Conservation (phyloP, 1,140 invertebrate species). For the Lethrus apterus region DNA sequence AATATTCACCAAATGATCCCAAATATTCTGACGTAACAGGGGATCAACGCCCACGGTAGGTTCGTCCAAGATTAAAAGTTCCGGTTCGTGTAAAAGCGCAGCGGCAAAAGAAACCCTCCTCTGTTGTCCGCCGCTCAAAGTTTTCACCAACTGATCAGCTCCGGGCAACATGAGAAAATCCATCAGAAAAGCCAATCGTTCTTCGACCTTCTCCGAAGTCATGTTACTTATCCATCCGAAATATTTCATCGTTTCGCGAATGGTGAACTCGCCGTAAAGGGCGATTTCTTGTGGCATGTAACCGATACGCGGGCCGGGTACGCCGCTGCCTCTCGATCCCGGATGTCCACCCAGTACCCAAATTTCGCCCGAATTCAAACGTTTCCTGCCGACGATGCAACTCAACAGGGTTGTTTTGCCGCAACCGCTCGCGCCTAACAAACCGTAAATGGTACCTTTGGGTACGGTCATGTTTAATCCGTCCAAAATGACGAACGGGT, state of each 20-base stretch:
- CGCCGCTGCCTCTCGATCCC: slow-evolving; percentile 67
- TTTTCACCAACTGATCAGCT: slow-evolving; percentile 63
- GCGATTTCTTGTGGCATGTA: slow-evolving; percentile 79
- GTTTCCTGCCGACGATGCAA: slow-evolving; percentile 73
- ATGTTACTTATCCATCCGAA: slow-evolving; percentile 86
- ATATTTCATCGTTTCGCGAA: slow-evolving; percentile 83
- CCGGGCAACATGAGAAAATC: slow-evolving; percentile 66
- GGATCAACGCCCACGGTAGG: slow-evolving; percentile 95
- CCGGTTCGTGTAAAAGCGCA: slow-evolving; percentile 80
- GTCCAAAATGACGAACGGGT: slow-evolving; percentile 73
- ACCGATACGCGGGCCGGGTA: slow-evolving; percentile 59
- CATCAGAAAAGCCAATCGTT: slow-evolving; percentile 73
- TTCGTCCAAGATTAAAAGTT: slow-evolving; percentile 87
- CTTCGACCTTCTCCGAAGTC: slow-evolving; percentile 61
- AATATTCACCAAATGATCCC: slow-evolving; percentile 88
- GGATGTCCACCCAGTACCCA: slow-evolving; percentile 76
- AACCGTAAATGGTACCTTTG: slow-evolving; percentile 82
- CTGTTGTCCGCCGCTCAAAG: slow-evolving; percentile 86
- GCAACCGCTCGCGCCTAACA: slow-evolving; percentile 77
- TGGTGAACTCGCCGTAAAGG: slow-evolving; percentile 85
- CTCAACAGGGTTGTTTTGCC: slow-evolving; percentile 78
- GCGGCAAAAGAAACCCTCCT: slow-evolving; percentile 81
- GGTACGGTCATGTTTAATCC: slow-evolving; percentile 86
- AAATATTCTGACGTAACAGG: slow-evolving; percentile 85
- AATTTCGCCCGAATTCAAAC: slow-evolving; percentile 70